Evolutionary conservation across 2,797 vertebrate genomes (phyloP).

Genomic region (Pterois miles): DNA sequence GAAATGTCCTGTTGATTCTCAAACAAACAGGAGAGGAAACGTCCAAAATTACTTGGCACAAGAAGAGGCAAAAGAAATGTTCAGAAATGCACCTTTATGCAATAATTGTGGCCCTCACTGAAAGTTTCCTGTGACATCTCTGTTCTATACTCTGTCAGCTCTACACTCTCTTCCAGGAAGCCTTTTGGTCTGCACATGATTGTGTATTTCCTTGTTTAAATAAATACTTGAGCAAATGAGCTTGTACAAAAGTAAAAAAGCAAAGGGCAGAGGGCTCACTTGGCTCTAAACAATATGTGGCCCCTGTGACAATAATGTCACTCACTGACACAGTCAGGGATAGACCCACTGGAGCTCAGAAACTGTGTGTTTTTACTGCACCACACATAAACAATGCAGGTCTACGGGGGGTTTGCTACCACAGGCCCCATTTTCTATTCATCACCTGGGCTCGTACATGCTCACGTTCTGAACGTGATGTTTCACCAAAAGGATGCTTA

Average conservation of each 20-base stretch:
- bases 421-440: constrained; percentile 32
- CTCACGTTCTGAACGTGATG: not conserved
- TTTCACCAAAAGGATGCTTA: constrained; percentile 10
- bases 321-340: constrained; percentile 26
- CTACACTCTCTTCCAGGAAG: constrained; percentile 41
- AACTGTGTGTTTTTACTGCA: constrained; percentile 58
- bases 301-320: constrained; percentile 49
- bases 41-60: not conserved
- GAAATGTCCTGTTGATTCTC: not conserved
- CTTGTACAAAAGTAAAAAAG: constrained; percentile 33
- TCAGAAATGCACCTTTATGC: not conserved
- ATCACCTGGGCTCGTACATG: constrained; percentile 16
- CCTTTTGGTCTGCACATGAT: constrained; percentile 37
- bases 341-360: constrained; percentile 50
- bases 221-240: constrained; percentile 64
- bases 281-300: constrained; percentile 41
- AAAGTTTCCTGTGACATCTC: constrained; percentile 7
- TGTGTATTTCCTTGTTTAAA: constrained; percentile 64
- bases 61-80: not conserved
- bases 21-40: not conserved
- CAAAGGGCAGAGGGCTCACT: constrained; percentile 17
- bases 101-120: not conserved
- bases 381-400: constrained; percentile 56
- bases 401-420: constrained; percentile 37
- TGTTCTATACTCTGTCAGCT: constrained; percentile 13